Evolutionary conservation across 1,140 invertebrate species (phyloP), one percentile per base, ranked within the genome.

Genomic region (Solenopsis fugax): DNA sequence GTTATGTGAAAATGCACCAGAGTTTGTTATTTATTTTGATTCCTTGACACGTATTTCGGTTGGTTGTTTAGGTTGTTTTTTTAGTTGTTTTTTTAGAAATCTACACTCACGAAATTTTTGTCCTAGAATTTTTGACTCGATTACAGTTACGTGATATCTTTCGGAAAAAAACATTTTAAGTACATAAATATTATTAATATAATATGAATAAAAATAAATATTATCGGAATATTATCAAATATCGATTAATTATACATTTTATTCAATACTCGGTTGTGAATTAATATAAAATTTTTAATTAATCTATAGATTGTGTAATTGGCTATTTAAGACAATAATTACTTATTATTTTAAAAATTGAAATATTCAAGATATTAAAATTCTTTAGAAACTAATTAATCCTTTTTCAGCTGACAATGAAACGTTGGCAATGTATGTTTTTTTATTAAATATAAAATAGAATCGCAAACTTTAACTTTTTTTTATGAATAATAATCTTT

Each of bases 1-100:
- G 64, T 56, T 81, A 12, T 71, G 37, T 58, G 29, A 29, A 54
- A 56, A 71, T 69, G 16, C 50, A 56, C 29, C 52, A 56, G 29
- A 29, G 18, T 81, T 48, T 78, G 24, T 37, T 67, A 52, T n/a
- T 69, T 48, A 77, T 48, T 62, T 34, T 64, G 41, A 16, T 41
- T 7, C 65, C 3, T 56, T 24, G 48, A 67, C 48, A 34, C 9
- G 18, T 76, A 41, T 18, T 45, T 24, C 29, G 52, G 4, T 21
- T 81, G 5, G n/a, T n/a, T 64, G 52, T 24, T 50, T 48, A n/a
- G n/a, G n/a, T n/a, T n/a, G n/a, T 65, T 52, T 4, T 29, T 78
- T 1, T 50, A 2, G 29, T 29, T 29, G 29, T 58, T 34, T 69
- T 54, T 71, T 56, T 4, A 56, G 3, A 18, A n/a, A 65, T 18